A percentile compares a stretch with the other conserved stretches of the same genome.
phyloP scores from a whole-genome alignment of 2,113 vertebrate genomes.

The Thinocorus orbignyianus region DNA sequence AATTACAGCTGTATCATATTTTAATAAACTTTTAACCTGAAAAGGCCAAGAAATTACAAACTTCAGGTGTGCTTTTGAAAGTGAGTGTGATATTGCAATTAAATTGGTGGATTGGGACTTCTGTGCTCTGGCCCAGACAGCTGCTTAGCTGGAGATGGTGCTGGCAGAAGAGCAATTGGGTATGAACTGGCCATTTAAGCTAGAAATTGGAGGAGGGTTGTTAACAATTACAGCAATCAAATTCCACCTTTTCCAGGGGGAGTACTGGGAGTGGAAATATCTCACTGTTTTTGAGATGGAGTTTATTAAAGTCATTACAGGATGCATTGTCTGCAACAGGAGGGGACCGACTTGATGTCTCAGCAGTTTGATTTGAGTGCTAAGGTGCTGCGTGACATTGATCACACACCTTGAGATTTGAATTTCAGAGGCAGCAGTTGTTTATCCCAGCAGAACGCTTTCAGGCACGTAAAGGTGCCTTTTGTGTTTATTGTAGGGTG shows the following conservation, averaged over 20 bases:
- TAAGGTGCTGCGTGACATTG: constrained; percentile 8
- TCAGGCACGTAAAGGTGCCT: neutral
- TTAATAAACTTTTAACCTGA: neutral
- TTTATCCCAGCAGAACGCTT: neutral
- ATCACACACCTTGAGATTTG: constrained; percentile 17
- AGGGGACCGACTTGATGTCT: constrained; percentile 9
- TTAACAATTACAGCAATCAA: neutral
- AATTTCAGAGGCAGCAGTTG: constrained; percentile 36
- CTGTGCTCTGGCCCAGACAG: neutral
- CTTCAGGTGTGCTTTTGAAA: neutral
- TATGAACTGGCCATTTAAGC: neutral
- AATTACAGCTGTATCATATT: neutral
- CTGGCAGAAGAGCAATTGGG: neutral
- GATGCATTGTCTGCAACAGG: neutral
- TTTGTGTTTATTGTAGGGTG: neutral
- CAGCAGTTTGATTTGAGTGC: neutral
- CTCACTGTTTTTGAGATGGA: neutral
- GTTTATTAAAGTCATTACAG: neutral
- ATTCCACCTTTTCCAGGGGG: neutral
- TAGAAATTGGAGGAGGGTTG: neutral
- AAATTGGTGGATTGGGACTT: neutral
- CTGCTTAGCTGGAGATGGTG: neutral
- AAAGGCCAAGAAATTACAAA: neutral
- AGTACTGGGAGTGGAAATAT: neutral
- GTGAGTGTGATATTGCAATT: neutral